Evolutionary conservation across 2,113 vertebrate species (phyloP), one percentile per base, ranked within the genome.

Genomic region (Plotosus lineatus): DNA sequence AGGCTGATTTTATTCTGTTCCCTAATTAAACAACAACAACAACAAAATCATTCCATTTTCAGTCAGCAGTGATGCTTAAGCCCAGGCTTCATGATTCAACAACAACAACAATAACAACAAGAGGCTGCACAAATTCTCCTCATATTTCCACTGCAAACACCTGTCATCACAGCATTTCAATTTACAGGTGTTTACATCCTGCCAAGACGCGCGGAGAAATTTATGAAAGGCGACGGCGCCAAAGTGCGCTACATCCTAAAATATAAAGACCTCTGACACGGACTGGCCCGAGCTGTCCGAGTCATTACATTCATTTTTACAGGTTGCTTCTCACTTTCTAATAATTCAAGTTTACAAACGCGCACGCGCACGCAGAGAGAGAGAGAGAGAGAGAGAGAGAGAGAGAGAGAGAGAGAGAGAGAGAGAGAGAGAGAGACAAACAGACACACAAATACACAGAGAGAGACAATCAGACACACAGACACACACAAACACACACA

Each of bases 1-100:
- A n/a, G 60, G 76, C 58, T 61, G 10, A 60, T 48, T 78, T 85
- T 86, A 61, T 61, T 33, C 58, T 77, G 44, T 26, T 75, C 36
- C 50, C 33, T n/a, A 75, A 75, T 75, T 75, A 75, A 56, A 56
- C 19, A 53, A 75, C 51, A 56, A 17, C 38, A 23, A 73, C 50
- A 51, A 6, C 66, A n/a, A 42, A 75, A 56, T 56, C 23, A 3
- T 40, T 14, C 51, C 36, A 26, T 40, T 75, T 75, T 56, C 51
- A 42, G 12, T 51, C 53, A 21, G 56, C 51, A 9, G 12, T 15
- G 15, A 19, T 56, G 40, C 21, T 26, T 19, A 42, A 51, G 42
- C 73, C 2, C 14, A 7, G 10, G 21, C 19, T 74, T 74, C 72
- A 48, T 15, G 51, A 38, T 15, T 14, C 48, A 36, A 15, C 60